Conservation (phyloP, 2,113 vertebrate species). For the Pygoscelis adeliae region DNA sequence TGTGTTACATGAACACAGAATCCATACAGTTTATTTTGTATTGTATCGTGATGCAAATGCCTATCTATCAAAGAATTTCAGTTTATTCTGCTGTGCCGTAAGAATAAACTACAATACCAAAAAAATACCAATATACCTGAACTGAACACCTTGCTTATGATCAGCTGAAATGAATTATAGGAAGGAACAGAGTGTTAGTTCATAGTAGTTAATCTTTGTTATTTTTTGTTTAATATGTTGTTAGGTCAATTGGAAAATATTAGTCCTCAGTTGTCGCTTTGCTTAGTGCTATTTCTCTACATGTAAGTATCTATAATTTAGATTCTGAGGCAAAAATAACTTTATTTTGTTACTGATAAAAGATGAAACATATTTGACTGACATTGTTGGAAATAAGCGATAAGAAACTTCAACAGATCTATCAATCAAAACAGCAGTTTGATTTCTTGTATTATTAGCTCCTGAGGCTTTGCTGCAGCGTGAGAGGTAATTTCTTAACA, state of each 20-base stretch:
- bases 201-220: background rate
- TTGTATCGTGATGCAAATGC: background rate
- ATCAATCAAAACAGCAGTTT: conserved; percentile 68
- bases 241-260: background rate
- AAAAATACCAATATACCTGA: background rate
- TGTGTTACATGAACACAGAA: background rate
- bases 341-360: conserved; percentile 50
- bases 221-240: background rate
- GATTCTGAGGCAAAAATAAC: conserved; percentile 42
- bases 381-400: conserved; percentile 64
- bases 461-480: conserved; percentile 52
- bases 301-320: conserved; percentile 20
- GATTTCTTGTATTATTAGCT: conserved; percentile 63
- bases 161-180: background rate
- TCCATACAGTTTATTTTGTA: background rate
- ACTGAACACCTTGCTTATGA: background rate
- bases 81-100: background rate
- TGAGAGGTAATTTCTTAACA: conserved; percentile 56
- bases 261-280: background rate
- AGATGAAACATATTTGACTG: conserved; percentile 62
- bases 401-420: conserved; percentile 69
- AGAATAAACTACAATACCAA: no score
- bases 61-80: background rate
- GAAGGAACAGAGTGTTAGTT: background rate
- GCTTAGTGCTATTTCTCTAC: background rate